Base-by-base conservation (phyloP, 2,888 invertebrate species). In the Melanargia galathea region DNA sequence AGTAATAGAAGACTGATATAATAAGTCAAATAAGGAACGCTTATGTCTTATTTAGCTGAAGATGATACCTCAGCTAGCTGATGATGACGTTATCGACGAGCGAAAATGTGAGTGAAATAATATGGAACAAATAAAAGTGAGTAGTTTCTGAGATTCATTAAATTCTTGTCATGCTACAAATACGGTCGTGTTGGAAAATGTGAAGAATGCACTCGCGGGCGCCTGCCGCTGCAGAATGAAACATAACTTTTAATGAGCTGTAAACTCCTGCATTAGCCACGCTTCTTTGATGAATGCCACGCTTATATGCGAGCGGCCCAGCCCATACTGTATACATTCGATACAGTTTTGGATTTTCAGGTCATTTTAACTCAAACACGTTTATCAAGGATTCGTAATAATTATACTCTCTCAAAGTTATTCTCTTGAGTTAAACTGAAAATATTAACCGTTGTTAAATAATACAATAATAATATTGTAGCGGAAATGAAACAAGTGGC, bases 121-220 rank as follows among this genome's bases (percentile, higher is more conserved):
- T 18, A 18, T 0, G 1, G 8, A 20, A 45, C 2, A 8, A 1
- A 18, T 3, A n/a, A n/a, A n/a, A n/a, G n/a, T n/a, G n/a, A n/a
- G n/a, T n/a, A n/a, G n/a, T n/a, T n/a, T n/a, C n/a, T 49, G 16
- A 16, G 30, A 49, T 49, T 49, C 16, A 16, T 18, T 8, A 16
- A 10, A 2, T 30, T 51, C 16, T 30, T 51, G 51, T 30, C 24
- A 30, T 51, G 18, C 1, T 30, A 51, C 4, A 16, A 30, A 51
- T 51, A 30, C 30, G 16, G 51, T 11, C 18, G 30, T 18, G 30
- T 18, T 51, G 18, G 30, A 51, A 48, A 51, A 51, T 51, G 51
- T 51, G 11, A 18, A 5, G 18, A 51, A 33, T 18, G 30, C 30
- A 16, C 4, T 51, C 18, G 4, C 18, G 30, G 16, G 16, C 16